Conservation (phyloP, 2,888 invertebrate genomes). For the Lithophane socia region DNA sequence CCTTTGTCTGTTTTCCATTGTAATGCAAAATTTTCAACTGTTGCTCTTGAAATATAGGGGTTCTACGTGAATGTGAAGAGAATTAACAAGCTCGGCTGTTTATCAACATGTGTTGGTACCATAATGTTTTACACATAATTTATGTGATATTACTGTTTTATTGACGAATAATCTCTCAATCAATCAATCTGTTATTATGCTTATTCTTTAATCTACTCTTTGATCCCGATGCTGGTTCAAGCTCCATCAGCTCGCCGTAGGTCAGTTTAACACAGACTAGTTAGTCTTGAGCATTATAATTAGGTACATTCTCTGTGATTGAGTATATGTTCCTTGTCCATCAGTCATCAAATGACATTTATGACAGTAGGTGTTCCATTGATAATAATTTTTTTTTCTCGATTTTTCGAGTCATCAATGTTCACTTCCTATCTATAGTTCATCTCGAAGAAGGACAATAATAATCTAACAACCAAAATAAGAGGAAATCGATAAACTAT, state of each 20-base stretch:
- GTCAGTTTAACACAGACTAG: too few relatives aligned
- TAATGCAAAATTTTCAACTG: constrained; percentile 38
- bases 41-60: constrained; percentile 32
- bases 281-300: too few relatives aligned
- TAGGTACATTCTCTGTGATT: too few relatives aligned
- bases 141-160: not conserved
- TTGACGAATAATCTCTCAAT: not conserved
- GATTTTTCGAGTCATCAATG: not conserved
- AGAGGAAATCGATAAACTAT: constrained; percentile 7
- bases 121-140: not conserved
- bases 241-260: too few relatives aligned
- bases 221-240: not conserved
- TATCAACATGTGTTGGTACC: constrained; percentile 12
- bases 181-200: not conserved
- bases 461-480: not conserved
- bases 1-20: constrained; percentile 43
- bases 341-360: constrained; percentile 15
- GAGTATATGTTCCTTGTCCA: too few relatives aligned
- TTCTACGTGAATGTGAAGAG: constrained; percentile 8
- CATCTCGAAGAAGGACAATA: constrained; percentile 3
- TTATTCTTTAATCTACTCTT: too few relatives aligned
- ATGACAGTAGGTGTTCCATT: constrained; percentile 12
- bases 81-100: constrained; percentile 21
- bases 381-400: not conserved
- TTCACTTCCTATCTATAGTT: not conserved